Evolutionary conservation across 1,140 invertebrate genomes (phyloP).

Genomic region (Leptonema lineaticorne): DNA sequence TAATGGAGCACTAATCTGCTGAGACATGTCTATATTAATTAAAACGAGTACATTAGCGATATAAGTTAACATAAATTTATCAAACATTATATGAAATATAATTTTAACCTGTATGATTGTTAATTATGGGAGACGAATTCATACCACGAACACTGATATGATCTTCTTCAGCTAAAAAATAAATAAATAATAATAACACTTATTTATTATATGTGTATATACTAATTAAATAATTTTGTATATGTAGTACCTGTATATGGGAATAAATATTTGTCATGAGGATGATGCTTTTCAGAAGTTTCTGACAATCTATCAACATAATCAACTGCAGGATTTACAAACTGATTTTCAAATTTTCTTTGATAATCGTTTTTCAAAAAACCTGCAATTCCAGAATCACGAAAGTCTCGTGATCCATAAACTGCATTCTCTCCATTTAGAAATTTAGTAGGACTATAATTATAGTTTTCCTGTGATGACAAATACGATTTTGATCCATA

Average conservation of each 20-base stretch:
- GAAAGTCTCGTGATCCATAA: conserved; percentile 62
- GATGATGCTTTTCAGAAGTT: conserved; percentile 69
- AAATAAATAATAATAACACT: conserved; percentile 10
- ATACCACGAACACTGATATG: conserved; percentile 50
- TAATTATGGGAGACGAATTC: conserved; percentile 45
- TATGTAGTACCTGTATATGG: conserved; percentile 64
- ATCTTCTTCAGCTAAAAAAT: conserved; percentile 60
- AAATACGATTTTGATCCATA: conserved; percentile 56
- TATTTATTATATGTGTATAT: conserved; percentile 5
- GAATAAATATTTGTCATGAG: conserved; percentile 76
- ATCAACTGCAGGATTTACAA: conserved; percentile 46
- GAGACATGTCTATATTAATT: conserved; percentile 44
- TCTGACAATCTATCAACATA: conserved; percentile 66
- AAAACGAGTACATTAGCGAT: conserved; percentile 46
- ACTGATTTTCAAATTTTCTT: conserved; percentile 55
- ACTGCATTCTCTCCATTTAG: conserved; percentile 49
- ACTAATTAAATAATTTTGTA: conserved; percentile 16
- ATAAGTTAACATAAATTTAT: conserved; percentile 45
- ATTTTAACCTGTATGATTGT: conserved; percentile 37
- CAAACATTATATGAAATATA: neutral
- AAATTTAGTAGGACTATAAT: conserved; percentile 54
- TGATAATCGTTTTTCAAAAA: conserved; percentile 57
- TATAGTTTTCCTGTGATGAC: conserved; percentile 52
- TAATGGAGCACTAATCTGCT: conserved; percentile 58
- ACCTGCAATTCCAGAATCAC: conserved; percentile 54